These are phyloP conservation scores for Halcyon leucocephala DNA, from an alignment of 2,797 vertebrate genomes.

Conservation along the genomic window DNA sequence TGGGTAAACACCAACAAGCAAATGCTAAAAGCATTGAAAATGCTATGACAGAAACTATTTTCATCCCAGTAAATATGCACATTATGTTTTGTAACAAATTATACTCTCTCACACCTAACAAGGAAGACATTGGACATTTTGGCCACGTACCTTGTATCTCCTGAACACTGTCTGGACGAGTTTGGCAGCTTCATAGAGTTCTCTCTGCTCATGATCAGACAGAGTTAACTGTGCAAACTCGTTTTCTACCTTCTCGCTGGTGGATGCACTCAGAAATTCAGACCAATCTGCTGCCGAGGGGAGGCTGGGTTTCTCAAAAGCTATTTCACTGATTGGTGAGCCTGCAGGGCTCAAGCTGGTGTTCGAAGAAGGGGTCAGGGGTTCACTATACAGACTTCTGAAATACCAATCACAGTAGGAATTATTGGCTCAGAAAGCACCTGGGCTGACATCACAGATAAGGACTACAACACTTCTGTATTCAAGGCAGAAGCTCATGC, in stretches of 20 bases:
- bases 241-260: slow-evolving; percentile 94
- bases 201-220: slow-evolving; percentile 97
- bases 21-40: neutral
- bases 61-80: neutral
- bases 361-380: slow-evolving; percentile 91
- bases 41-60: neutral
- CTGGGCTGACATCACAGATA: neutral
- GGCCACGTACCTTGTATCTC: slow-evolving; percentile 92
- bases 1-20: neutral
- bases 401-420: slow-evolving; percentile 47
- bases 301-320: slow-evolving; percentile 90
- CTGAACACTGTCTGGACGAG: slow-evolving; percentile 99
- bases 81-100: neutral
- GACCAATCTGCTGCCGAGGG: slow-evolving; percentile 96
- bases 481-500: neutral
- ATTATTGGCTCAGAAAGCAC: neutral
- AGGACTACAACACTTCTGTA: neutral
- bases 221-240: slow-evolving; percentile 98
- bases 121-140: neutral
- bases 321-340: slow-evolving; percentile 88
- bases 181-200: slow-evolving; percentile 97
- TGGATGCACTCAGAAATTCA: slow-evolving; percentile 96
- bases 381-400: slow-evolving; percentile 93
- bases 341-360: slow-evolving; percentile 92
- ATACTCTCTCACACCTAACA: neutral